Base-by-base conservation (phyloP, 2,888 invertebrate genomes). In the Heliconius ismenius region DNA sequence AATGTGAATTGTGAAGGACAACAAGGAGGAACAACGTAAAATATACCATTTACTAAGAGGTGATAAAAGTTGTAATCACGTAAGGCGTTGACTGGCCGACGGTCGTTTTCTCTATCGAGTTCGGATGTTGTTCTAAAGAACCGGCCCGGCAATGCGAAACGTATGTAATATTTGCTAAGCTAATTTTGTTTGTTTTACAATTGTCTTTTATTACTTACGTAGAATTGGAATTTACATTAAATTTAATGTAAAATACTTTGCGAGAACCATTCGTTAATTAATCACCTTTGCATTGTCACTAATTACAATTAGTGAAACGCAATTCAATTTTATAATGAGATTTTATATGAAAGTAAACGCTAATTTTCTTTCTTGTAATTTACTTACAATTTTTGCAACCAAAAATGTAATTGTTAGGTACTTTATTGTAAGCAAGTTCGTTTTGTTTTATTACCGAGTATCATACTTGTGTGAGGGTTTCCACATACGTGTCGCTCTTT, bases 111-210 rank as follows among this genome's bases (percentile, higher is more conserved):
- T 90, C 91, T 90, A 87, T 83, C 86, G 83, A 85, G 86, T 84
- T 88, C 84, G 84, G 84, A 85, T 88, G 86, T 84, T 76, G 65
- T 79, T 75, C 87, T 87, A 84, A 84, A 88, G 87, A 90, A 91
- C 91, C 90, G 89, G 90, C 88, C 86, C 79, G 81, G 81, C 87
- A 81, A 82, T 83, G 87, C 85, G 83, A 90, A 91, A 88, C 88
- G 86, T 81, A 86, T 88, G 88, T 91, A 91, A 90, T 91, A 89
- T 91, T 91, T 90, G 89, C 88, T 86, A 90, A 90, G 89, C 87
- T 87, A 86, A 82, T 85, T 86, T 76, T 76, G 72, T 80, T 83
- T 86, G 89, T 86, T 92, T 91, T 91, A 90, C 89, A 32, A 58
- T 58, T 70, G 58, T 58, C 32, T 58, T 70, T 43, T 39, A 43